Evolutionary conservation across 35 echinoderm and acorn worm species (phyloP).

Genomic region (Acanthaster planci): DNA sequence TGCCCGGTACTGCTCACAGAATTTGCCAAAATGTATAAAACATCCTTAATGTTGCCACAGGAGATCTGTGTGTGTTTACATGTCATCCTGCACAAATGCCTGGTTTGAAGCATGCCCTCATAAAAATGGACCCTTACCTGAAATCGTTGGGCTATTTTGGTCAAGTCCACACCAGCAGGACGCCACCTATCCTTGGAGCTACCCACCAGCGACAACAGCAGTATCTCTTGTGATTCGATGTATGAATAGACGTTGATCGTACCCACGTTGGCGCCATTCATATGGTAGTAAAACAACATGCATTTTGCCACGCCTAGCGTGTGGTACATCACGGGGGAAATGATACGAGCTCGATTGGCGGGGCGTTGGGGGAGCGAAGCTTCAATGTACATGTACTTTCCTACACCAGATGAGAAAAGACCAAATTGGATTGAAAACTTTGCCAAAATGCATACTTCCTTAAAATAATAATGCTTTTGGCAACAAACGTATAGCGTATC

Average conservation of each 20-base stretch:
- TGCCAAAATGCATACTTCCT: no score
- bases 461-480: no score
- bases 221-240: neutral
- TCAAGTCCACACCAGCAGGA: slow-evolving; percentile 34
- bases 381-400: slow-evolving; percentile 85
- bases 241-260: slow-evolving; percentile 22
- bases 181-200: slow-evolving; percentile 28
- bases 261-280: slow-evolving; percentile 59
- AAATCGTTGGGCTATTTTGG: slow-evolving; percentile 18
- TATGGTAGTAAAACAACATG: slow-evolving; percentile 87
- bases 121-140: slow-evolving; percentile 14
- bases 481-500: no score
- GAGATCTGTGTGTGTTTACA: no score
- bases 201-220: slow-evolving; percentile 31
- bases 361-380: slow-evolving; percentile 71
- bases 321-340: slow-evolving; percentile 16
- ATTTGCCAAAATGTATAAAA: no score
- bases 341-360: slow-evolving; percentile 47
- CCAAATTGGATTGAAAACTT: no score
- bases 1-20: no score
- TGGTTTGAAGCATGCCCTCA: no score
- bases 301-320: slow-evolving; percentile 27
- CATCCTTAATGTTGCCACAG: no score
- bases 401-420: slow-evolving; percentile 9
- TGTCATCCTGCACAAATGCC: no score